Evolutionary conservation across 1,140 invertebrate genomes (phyloP), one percentile per base, ranked within the genome.

Genomic region (Drosophila santomea): DNA sequence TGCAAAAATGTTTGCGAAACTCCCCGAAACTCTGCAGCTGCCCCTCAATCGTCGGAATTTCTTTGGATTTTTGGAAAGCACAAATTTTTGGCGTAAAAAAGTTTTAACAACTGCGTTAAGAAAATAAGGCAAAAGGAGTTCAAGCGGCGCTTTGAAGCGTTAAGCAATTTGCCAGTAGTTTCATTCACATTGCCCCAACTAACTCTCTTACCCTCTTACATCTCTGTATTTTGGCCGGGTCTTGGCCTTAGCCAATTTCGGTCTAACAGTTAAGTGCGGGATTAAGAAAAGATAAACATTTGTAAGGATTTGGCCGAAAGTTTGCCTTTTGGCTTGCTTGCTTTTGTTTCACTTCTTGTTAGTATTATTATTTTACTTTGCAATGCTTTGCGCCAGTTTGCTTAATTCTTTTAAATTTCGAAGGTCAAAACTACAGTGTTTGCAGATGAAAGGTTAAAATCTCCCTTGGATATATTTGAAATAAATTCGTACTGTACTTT

Each of bases 221-320:
- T 23, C 23, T 28, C 12, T 20, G 10, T 17, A 32, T n/a, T 25
- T 38, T 35, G 38, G 45, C 15, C 25, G 44, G 55, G 23, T 43
- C 55, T 58, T 78, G 66, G 63, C 67, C 54, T 47, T 76, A 67
- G 66, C 78, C 85, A 79, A 91, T 86, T 80, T 79, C 77, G 88
- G 88, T 80, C 73, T 74, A 73, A 74, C 83, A 88, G 86, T 91
- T 91, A 90, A 90, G 88, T 91, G 84, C 80, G 75, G 89, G 75
- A 91, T 91, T 91, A 91, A 91, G 89, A 91, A 91, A 91, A 91
- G 89, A 91, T 91, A 91, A 91, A 91, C 89, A 91, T 91, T 91
- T 91, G 89, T 91, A 91, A 89, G 89, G 84, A 91, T 91, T 91
- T 91, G 79, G 80, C 80, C 69, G 41, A 90, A 91, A 91, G 89